These are phyloP conservation scores for Conopomorpha cramerella DNA, from an alignment of 1,140 invertebrate genomes.

Conservation along the genomic window DNA sequence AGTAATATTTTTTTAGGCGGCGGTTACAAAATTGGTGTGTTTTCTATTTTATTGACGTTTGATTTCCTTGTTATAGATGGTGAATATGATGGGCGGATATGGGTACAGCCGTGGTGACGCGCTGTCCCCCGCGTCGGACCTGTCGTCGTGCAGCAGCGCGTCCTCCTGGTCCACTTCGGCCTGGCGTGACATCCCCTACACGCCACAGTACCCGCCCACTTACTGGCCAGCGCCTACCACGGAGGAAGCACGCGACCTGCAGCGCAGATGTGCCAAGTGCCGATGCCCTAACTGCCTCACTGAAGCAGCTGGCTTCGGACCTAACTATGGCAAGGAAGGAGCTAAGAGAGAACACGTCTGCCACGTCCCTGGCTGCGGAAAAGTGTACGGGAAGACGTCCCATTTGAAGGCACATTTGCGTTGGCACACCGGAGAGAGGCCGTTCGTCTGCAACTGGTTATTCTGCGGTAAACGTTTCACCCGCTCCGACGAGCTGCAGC, in stretches of 20 bases:
- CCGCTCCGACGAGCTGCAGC: slow-evolving; percentile 84
- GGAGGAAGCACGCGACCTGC: slow-evolving; percentile 40
- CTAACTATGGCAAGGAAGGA: slow-evolving; percentile 64
- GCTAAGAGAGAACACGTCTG: slow-evolving; percentile 84
- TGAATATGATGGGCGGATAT: slow-evolving; percentile 41
- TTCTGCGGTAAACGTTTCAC: slow-evolving; percentile 88
- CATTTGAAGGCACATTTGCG: slow-evolving; percentile 86
- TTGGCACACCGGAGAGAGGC: slow-evolving; percentile 82
- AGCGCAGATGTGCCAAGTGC: slow-evolving; percentile 65
- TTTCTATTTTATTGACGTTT: too few species aligned
- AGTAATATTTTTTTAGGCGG: too few species aligned
- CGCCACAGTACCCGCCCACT: slow-evolving; percentile 25
- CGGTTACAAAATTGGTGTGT: too few species aligned
- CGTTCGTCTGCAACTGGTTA: slow-evolving; percentile 77
- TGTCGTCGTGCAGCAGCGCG: slow-evolving; percentile 46
- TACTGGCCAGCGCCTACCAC: slow-evolving; percentile 32
- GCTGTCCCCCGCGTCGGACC: slow-evolving; percentile 41
- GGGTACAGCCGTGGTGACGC: slow-evolving; percentile 34
- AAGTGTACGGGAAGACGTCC: slow-evolving; percentile 90
- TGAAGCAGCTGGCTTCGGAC: slow-evolving; percentile 65
- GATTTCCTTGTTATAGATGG: slow-evolving; percentile 31
- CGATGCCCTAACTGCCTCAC: slow-evolving; percentile 74
- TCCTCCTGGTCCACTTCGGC: slow-evolving; percentile 30
- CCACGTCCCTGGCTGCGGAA: slow-evolving; percentile 88
- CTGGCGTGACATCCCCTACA: slow-evolving; percentile 39